Evolutionary conservation across 2,113 vertebrate species (phyloP).

Genomic region (Nibea albiflora): DNA sequence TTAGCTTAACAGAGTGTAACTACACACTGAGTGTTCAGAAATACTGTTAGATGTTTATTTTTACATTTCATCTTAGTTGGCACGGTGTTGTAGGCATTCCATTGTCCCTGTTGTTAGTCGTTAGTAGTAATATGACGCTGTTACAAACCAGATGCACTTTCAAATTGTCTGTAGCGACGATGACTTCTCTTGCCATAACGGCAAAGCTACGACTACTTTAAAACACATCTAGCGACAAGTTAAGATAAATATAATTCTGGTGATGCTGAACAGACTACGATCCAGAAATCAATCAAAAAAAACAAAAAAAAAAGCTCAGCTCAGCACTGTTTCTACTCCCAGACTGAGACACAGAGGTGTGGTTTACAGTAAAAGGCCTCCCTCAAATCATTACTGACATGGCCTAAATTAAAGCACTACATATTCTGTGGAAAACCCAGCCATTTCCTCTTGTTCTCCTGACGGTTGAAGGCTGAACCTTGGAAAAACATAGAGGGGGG

Average conservation of each 20-base stretch:
- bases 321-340: slow-evolving; percentile 25
- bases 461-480: slow-evolving; percentile 57
- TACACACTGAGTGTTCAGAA: background rate
- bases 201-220: background rate
- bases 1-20: background rate
- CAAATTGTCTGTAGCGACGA: background rate
- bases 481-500: slow-evolving; percentile 70
- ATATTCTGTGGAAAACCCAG: slow-evolving; percentile 71
- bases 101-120: background rate
- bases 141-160: background rate
- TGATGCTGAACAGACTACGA: slow-evolving; percentile 37
- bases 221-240: background rate
- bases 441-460: slow-evolving; percentile 69
- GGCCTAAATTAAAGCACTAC: slow-evolving; percentile 65
- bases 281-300: slow-evolving; percentile 22
- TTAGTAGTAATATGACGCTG: background rate
- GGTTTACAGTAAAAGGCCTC: slow-evolving; percentile 60
- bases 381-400: slow-evolving; percentile 77
- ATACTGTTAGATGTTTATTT: no score
- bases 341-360: slow-evolving; percentile 11
- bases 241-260: slow-evolving; percentile 6
- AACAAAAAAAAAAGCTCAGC: background rate
- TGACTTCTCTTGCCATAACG: background rate
- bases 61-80: no score
- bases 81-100: no score